Percentiles rank a stretch among this genome's conserved stretches.
phyloP scores from a whole-genome alignment of 2,888 invertebrate species.

The Coronaproctus castanopsis region DNA sequence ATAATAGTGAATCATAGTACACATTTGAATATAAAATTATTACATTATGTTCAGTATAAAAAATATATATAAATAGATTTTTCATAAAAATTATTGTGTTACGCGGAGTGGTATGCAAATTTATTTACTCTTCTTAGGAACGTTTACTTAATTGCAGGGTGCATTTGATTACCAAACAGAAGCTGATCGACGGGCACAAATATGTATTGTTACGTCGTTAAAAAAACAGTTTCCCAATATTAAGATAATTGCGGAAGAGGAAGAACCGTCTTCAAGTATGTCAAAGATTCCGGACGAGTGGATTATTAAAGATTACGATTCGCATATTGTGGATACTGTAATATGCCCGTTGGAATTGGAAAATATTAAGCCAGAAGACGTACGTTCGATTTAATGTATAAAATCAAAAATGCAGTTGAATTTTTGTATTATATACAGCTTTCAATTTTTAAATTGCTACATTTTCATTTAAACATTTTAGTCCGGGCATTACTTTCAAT shows the following conservation, averaged over 20 bases:
- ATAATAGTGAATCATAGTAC: too few species aligned
- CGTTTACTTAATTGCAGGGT: constrained; percentile 33
- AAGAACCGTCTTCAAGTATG: constrained; percentile 22
- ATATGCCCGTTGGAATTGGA: constrained; percentile 47
- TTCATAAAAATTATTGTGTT: too few species aligned
- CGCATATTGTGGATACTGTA: constrained; percentile 36
- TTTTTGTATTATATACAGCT: too few species aligned
- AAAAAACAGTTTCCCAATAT: constrained; percentile 60
- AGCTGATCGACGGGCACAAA: constrained; percentile 88
- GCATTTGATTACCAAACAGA: constrained; percentile 83
- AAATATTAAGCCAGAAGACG: constrained; percentile 14
- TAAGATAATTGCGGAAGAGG: constrained; percentile 83
- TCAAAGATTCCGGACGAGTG: constrained; percentile 50
- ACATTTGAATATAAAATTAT: too few species aligned
- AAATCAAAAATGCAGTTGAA: constrained; percentile 2
- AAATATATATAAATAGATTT: too few species aligned
- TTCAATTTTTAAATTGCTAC: too few species aligned
- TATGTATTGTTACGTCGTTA: constrained; percentile 76
- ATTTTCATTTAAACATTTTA: too few species aligned
- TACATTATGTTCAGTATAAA: too few species aligned
- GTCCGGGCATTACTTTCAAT: too few species aligned
- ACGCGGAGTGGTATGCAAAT: too few species aligned
- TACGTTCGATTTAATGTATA: neutral
- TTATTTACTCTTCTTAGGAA: neutral
- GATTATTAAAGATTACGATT: constrained; percentile 50